phyloP scores from a whole-genome alignment of 2,113 vertebrate species.

The Alosa alosa region DNA sequence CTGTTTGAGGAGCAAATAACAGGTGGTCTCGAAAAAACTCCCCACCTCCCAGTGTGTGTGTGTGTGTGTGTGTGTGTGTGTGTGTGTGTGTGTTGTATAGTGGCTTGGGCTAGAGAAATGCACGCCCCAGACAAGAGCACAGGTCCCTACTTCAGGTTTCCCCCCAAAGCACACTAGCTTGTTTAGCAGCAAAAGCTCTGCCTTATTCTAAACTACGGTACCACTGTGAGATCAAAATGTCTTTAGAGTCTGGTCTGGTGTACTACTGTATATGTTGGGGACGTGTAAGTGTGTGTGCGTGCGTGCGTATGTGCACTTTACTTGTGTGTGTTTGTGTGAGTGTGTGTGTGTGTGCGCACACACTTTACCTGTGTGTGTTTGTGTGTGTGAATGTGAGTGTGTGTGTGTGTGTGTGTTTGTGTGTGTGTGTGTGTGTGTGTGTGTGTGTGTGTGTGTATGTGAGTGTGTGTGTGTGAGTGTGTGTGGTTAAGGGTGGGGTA shows the following conservation, averaged over 20 bases:
- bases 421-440: not conserved
- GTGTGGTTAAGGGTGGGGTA: not conserved
- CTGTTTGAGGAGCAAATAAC: not conserved
- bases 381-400: too few relatives aligned
- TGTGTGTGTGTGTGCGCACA: too few relatives aligned
- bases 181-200: constrained; percentile 9
- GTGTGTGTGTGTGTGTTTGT: too few relatives aligned
- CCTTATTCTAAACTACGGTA: not conserved
- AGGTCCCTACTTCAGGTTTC: not conserved
- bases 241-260: not conserved
- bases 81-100: not conserved
- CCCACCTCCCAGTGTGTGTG: not conserved
- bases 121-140: not conserved
- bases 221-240: not conserved
- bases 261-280: too few relatives aligned
- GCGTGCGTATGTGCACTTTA: not conserved
- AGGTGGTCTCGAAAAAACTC: not conserved
- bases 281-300: not conserved
- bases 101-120: not conserved
- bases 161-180: not conserved
- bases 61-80: not conserved
- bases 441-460: constrained; percentile 24
- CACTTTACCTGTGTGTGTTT: too few relatives aligned
- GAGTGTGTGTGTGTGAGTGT: not conserved
- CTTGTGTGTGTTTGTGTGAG: not conserved